Evolutionary conservation across 2,113 vertebrate species (phyloP), one percentile per base, ranked within the genome.

Genomic region (Sander lucioperca): DNA sequence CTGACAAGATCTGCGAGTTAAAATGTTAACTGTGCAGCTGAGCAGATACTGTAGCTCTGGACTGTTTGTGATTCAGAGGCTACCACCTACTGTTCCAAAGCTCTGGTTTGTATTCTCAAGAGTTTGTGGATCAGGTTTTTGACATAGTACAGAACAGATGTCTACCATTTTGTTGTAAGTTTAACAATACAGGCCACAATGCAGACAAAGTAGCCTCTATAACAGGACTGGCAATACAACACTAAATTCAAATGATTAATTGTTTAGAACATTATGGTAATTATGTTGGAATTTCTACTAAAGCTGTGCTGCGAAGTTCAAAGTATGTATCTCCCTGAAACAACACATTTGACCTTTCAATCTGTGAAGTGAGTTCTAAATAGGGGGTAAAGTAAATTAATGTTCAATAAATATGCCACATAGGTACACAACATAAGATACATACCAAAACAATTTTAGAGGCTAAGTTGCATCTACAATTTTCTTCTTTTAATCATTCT

Each of bases 101-200:
- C 53, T 45, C 66, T 61, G 62, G 3, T 15, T 51, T 21, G 16
- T n/a, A 54, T 76, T 68, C 74, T 48, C 74, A 62, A 19, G 62
- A 82, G 84, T 89, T 82, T 69, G 56, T 68, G 79, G 71, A 72
- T 77, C 58, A 80, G 85, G 74, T 89, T 90, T 71, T 90, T 71
- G 64, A 71, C 78, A 75, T 33, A 25, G 51, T 47, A 47, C 50
- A 43, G 27, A 13, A 3, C 3, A 56, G 70, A 10, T 48, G 72
- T 56, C 66, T 70, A 50, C 68, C 82, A 85, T 85, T 74, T 84
- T 77, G 56, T 36, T 66, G 27, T 12, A 64, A 82, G 36, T 80
- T 67, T 16, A 72, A 14, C 43, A 61, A 71, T 43, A 48, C 48
- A 47, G 63, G 39, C 33, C 53, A 62, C 56, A 63, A 5, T 64